These are phyloP conservation scores for Molorchus minor DNA, from an alignment of 2,888 invertebrate genomes.

Conservation along the genomic window DNA sequence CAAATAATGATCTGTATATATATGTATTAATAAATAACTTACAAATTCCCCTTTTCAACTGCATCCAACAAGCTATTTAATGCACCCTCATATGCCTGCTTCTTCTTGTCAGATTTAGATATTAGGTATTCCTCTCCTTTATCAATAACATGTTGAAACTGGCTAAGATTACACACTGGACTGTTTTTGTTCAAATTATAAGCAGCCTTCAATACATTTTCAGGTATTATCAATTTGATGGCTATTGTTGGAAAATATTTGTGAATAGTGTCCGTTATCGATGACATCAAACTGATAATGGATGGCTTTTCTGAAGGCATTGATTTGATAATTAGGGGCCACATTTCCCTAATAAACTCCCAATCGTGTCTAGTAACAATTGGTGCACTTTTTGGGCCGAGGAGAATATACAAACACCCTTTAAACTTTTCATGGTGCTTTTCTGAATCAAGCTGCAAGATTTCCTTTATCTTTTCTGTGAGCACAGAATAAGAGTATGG, in stretches of 20 bases:
- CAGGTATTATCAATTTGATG: conserved; percentile 68
- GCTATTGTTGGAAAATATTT: conserved; percentile 72
- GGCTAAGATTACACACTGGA: conserved; percentile 58
- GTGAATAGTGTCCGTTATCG: conserved; percentile 66
- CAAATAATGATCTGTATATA: background rate
- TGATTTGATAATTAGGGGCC: conserved; percentile 81
- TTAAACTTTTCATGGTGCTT: conserved; percentile 76
- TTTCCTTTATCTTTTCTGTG: conserved; percentile 69
- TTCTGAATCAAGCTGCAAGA: conserved; percentile 70
- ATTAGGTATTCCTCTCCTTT: conserved; percentile 58
- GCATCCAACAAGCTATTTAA: conserved; percentile 66
- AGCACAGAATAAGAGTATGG: conserved; percentile 76
- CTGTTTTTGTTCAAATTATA: conserved; percentile 60
- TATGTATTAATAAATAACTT: conserved; percentile 47
- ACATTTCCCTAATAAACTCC: conserved; percentile 74
- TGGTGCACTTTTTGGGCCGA: conserved; percentile 72
- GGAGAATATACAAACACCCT: conserved; percentile 80
- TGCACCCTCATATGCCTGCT: conserved; percentile 65
- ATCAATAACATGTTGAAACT: conserved; percentile 60
- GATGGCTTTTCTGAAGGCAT: conserved; percentile 88
- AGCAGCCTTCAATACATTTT: conserved; percentile 65
- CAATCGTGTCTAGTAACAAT: conserved; percentile 80
- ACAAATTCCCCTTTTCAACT: conserved; percentile 66
- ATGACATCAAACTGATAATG: conserved; percentile 73
- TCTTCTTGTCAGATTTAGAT: conserved; percentile 63